These are phyloP conservation scores for Rhinoderma darwinii DNA, from an alignment of 2,113 vertebrate genomes.

Conservation along the genomic window DNA sequence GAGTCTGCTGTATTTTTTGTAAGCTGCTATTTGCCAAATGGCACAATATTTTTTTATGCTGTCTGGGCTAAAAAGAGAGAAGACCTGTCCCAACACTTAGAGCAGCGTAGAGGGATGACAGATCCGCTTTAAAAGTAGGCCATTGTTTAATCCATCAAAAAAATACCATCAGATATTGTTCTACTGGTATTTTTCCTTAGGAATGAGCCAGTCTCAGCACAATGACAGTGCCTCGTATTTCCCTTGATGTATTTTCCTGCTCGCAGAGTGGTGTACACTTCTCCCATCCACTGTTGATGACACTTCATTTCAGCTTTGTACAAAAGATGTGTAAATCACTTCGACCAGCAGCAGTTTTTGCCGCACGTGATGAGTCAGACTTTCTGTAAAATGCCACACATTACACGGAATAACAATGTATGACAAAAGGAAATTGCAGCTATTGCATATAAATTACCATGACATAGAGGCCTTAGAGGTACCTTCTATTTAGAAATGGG, in stretches of 20 bases:
- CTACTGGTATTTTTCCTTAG: background rate
- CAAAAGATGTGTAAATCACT: constrained; percentile 8
- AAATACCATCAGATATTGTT: background rate
- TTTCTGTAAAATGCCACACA: constrained; percentile 30
- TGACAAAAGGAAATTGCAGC: background rate
- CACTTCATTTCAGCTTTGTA: background rate
- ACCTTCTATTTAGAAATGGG: background rate
- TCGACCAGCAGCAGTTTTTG: background rate
- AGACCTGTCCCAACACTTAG: no score
- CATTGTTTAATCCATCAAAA: background rate
- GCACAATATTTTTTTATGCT: no score
- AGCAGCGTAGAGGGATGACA: no score
- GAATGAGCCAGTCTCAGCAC: background rate
- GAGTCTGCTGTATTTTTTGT: no score
- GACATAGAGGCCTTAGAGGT: background rate
- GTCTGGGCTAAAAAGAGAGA: no score
- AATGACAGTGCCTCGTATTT: background rate
- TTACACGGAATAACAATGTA: background rate
- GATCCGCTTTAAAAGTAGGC: no score
- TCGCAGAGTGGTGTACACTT: background rate
- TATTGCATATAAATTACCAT: background rate
- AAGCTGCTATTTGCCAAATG: no score
- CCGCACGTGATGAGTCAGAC: constrained; percentile 40
- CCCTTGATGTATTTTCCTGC: background rate
- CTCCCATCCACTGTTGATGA: background rate